phyloP scores from a whole-genome alignment of 1,140 invertebrate genomes.

The Catajapyx aquilonaris region DNA sequence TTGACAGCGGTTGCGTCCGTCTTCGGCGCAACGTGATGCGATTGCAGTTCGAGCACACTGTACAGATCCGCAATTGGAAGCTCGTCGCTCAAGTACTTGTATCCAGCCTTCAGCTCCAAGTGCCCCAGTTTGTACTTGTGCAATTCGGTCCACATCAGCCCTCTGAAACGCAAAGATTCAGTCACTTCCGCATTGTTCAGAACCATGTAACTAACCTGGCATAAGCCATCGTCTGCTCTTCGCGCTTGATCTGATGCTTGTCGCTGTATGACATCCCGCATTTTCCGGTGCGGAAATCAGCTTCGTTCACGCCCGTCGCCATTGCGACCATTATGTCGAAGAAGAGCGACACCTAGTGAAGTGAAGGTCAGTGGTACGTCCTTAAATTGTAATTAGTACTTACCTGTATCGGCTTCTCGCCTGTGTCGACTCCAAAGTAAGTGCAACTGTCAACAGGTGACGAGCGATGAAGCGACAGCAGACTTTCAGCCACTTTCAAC shows the following conservation, averaged over 20 bases:
- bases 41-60: too few relatives aligned
- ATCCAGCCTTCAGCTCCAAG: too few relatives aligned
- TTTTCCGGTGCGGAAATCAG: conserved; percentile 21
- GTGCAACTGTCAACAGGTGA: conserved; percentile 27
- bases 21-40: too few relatives aligned
- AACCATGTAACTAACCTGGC: conserved; percentile 7
- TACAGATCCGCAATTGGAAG: too few relatives aligned
- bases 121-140: conserved; percentile 16
- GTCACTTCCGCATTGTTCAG: neutral
- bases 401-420: conserved; percentile 24
- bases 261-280: conserved; percentile 11
- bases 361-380: neutral
- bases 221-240: too few relatives aligned
- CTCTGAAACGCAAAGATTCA: conserved; percentile 1
- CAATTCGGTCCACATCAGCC: conserved; percentile 19
- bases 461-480: conserved; percentile 21
- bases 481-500: conserved; percentile 18
- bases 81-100: too few relatives aligned
- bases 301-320: conserved; percentile 18
- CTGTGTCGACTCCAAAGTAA: conserved; percentile 27
- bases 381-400: too few relatives aligned
- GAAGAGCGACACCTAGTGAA: conserved; percentile 23
- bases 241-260: neutral
- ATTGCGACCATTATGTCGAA: conserved; percentile 27
- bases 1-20: too few relatives aligned